These are phyloP conservation scores for Lypha dubia DNA, from an alignment of 2,888 invertebrate genomes.

Conservation along the genomic window DNA sequence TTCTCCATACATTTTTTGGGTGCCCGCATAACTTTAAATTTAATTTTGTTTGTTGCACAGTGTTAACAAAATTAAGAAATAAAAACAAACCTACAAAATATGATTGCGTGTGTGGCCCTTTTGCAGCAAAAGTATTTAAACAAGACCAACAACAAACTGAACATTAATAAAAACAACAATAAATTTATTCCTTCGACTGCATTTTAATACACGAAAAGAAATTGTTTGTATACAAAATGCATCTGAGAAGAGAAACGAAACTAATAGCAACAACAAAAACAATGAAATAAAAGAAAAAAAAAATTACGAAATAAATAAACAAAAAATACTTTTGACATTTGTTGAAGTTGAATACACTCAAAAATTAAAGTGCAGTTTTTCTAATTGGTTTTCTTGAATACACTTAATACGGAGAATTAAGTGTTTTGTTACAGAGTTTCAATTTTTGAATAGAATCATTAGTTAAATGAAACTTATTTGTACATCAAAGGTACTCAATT, in stretches of 20 bases:
- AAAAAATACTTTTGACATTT: slow-evolving; percentile 58
- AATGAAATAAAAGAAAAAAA: not conserved
- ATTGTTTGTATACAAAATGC: slow-evolving; percentile 36
- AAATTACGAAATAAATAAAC: slow-evolving; percentile 57
- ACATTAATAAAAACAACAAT: slow-evolving; percentile 3
- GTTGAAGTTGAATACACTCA: slow-evolving; percentile 42
- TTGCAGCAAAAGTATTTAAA: slow-evolving; percentile 34
- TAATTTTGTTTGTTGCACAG: no score
- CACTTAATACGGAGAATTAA: not conserved
- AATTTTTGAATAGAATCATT: slow-evolving; percentile 2
- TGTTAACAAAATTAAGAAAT: no score
- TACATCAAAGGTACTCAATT: not conserved
- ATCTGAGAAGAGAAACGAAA: slow-evolving; percentile 18
- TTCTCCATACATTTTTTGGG: no score
- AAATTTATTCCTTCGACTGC: slow-evolving; percentile 47
- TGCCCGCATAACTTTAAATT: no score
- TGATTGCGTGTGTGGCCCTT: slow-evolving; percentile 68
- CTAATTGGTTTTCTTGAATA: slow-evolving; percentile 9
- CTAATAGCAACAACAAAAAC: not conserved
- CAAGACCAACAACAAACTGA: not conserved
- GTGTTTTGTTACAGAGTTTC: not conserved
- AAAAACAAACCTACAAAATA: slow-evolving; percentile 44
- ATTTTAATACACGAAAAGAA: slow-evolving; percentile 37
- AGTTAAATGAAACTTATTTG: not conserved
- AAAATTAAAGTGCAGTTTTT: slow-evolving; percentile 34